Evolutionary conservation across 2,797 vertebrate genomes (phyloP).

Genomic region (Gobionotothen gibberifrons): DNA sequence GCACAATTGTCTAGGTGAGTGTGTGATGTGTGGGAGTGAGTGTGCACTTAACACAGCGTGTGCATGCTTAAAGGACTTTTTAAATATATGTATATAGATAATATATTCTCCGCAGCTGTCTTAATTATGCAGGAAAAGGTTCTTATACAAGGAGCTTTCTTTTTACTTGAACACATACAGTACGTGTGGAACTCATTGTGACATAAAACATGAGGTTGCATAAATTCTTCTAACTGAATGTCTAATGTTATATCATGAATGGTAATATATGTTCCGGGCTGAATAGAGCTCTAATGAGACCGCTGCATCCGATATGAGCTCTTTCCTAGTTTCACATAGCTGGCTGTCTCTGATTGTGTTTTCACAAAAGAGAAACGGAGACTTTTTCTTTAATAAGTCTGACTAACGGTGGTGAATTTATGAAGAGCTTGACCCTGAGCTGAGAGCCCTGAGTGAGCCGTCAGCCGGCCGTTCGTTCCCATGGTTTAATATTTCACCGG

Average conservation of each 20-base stretch:
- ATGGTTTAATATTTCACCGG: conserved; percentile 78
- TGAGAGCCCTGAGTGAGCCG: conserved; percentile 55
- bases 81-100: neutral
- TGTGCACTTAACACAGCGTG: conserved; percentile 11
- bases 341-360: conserved; percentile 49
- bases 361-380: conserved; percentile 46
- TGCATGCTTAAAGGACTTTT: neutral
- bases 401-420: conserved; percentile 66
- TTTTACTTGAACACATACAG: conserved; percentile 27
- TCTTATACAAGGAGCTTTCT: conserved; percentile 33
- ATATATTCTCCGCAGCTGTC: neutral
- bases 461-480: conserved; percentile 63
- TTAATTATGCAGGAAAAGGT: conserved; percentile 34
- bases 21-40: conserved; percentile 16
- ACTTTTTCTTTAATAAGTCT: conserved; percentile 42
- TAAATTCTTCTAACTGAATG: conserved; percentile 45
- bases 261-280: conserved; percentile 59
- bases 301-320: conserved; percentile 47
- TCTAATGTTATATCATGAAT: conserved; percentile 52
- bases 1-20: conserved; percentile 98
- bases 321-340: conserved; percentile 50
- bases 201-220: conserved; percentile 54
- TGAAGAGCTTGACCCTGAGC: conserved; percentile 73
- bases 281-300: conserved; percentile 45
- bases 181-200: conserved; percentile 41